These are phyloP conservation scores for Scolopax rusticola DNA, from an alignment of 2,797 vertebrate species.

Conservation along the genomic window DNA sequence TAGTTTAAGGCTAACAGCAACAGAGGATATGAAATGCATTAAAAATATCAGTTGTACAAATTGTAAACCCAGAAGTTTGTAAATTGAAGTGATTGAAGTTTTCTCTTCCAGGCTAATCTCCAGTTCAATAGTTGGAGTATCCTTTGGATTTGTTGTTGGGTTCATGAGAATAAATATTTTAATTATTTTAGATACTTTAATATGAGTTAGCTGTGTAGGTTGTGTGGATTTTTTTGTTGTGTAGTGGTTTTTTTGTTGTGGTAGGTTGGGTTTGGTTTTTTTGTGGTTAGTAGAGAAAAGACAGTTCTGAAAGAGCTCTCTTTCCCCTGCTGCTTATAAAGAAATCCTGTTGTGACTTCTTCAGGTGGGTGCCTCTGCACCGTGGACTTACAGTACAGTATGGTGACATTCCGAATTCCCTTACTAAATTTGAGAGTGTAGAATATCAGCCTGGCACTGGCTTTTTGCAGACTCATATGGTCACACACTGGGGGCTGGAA, in stretches of 20 bases:
- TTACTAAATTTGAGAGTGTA: not conserved
- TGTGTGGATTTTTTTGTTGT: too few relatives aligned
- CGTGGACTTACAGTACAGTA: not conserved
- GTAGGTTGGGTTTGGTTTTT: not conserved
- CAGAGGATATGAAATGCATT: not conserved
- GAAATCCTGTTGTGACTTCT: not conserved
- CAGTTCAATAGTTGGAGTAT: not conserved
- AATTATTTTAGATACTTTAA: not conserved
- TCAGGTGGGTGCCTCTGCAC: not conserved
- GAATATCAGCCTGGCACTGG: not conserved
- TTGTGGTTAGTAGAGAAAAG: not conserved
- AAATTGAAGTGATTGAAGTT: not conserved
- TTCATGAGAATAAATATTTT: not conserved
- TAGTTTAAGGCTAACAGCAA: not conserved
- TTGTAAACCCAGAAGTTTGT: not conserved
- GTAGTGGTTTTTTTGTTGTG: too few relatives aligned
- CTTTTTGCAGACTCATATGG: not conserved
- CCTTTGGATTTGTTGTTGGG: not conserved
- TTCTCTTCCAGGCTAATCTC: not conserved
- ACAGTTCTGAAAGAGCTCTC: not conserved
- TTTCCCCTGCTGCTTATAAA: not conserved
- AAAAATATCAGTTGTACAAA: not conserved
- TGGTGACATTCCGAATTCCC: conserved; percentile 10
- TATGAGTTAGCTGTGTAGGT: too few relatives aligned
- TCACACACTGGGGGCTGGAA: not conserved